Base-by-base conservation (phyloP, 2,113 vertebrate species). In the Colius striatus region DNA sequence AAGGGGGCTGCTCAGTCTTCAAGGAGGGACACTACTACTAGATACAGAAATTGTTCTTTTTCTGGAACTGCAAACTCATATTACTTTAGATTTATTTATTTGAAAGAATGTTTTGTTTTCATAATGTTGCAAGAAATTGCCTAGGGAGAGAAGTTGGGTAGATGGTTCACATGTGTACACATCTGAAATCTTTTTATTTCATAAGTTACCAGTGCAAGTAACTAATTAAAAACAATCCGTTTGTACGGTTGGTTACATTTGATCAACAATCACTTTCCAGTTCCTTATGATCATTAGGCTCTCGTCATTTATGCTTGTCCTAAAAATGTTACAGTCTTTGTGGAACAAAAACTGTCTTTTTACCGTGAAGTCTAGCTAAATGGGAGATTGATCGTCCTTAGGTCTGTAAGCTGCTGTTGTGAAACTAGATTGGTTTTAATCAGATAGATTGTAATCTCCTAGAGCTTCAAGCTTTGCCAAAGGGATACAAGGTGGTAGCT, bases 161-260 rank as follows among this genome's bases (percentile, higher is more conserved):
- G 23, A 6, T 72, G 19, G 12, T 47, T 61, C 89, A 41, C 2
- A 2, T 12, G 8, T 80, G n/a, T 32, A 18, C 16, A 25, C 30
- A 73, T 77, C 36, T 45, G 63, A 89, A 65, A 38, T 66, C 5
- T 67, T 10, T 43, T 75, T 76, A 9, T 94, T 92, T 94, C 55
- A 55, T 80, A 55, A 72, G 34, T 75, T 94, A 50, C 21, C 10
- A 43, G 15, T 62, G 16, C 29, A 38, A 48, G 8, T 51, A 50
- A 60, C 18, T 62, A 38, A 80, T 36, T 50, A 23, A 72, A 86
- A 85, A 7, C 54, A 77, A 29, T 53, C 5, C 6, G 62, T 4
- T 62, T 85, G 34, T 79, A 30, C 25, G 32, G 6, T 84, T 86
- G 53, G 5, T 50, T 74, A 41, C 13, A 27, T 54, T 93, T 87